These are phyloP conservation scores for Palythoa grandis DNA, from an alignment of 92 coral and sea anemone genomes.

Conservation along the genomic window DNA sequence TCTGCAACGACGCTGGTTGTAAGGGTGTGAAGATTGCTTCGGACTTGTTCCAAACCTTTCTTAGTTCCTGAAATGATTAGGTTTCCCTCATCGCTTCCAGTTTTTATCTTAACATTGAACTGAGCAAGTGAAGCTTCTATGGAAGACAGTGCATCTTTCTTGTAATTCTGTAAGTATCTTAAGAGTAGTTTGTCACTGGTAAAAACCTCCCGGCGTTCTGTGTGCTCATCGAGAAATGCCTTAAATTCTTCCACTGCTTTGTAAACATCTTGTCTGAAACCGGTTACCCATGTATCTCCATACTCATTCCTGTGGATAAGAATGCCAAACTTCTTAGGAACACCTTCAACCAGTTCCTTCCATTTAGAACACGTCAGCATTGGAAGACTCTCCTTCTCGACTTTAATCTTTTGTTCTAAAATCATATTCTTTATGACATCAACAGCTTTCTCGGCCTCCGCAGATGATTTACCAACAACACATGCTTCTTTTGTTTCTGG, in stretches of 20 bases:
- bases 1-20: conserved; percentile 29
- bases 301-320: conserved; percentile 50
- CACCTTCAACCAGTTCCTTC: conserved; percentile 55
- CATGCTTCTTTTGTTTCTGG: conserved; percentile 18
- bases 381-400: conserved; percentile 48
- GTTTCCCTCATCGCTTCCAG: conserved; percentile 50
- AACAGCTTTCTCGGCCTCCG: conserved; percentile 62
- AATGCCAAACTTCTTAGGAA: conserved; percentile 33
- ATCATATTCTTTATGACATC: conserved; percentile 50
- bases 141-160: conserved; percentile 54
- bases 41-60: conserved; percentile 54
- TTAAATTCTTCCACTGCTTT: conserved; percentile 53
- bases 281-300: conserved; percentile 74
- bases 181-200: conserved; percentile 54
- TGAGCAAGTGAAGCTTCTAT: conserved; percentile 53
- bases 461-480: conserved; percentile 56
- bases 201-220: conserved; percentile 48
- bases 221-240: conserved; percentile 62
- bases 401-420: conserved; percentile 60
- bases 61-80: conserved; percentile 69
- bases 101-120: conserved; percentile 54
- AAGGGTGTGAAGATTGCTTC: conserved; percentile 28
- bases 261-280: conserved; percentile 62
- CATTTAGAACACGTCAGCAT: conserved; percentile 53
- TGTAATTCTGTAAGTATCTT: conserved; percentile 61